Evolutionary conservation across 2,888 invertebrate species (phyloP).

Genomic region (Leucania comma): DNA sequence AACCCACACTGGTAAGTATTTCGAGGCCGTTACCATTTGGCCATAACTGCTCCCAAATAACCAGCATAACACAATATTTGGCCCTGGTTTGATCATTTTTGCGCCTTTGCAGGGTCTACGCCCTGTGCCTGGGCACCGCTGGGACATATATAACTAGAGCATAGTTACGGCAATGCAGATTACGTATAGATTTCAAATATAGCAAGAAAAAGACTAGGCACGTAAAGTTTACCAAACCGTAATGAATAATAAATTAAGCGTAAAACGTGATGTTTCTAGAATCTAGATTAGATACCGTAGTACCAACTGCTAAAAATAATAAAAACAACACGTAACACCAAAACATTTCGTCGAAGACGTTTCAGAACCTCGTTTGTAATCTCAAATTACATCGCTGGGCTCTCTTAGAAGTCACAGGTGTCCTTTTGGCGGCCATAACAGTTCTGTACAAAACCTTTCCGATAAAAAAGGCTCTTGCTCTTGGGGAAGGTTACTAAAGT

Average conservation of each 20-base stretch:
- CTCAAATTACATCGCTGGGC: slow-evolving; percentile 42
- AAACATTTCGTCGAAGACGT: slow-evolving; percentile 21
- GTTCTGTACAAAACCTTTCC: slow-evolving; percentile 58
- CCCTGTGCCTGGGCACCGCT: too few relatives aligned
- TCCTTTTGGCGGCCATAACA: slow-evolving; percentile 57
- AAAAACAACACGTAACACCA: slow-evolving; percentile 21
- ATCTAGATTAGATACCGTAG: slow-evolving; percentile 14
- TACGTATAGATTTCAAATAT: background rate
- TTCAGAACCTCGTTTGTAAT: slow-evolving; percentile 30
- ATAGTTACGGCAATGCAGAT: too few relatives aligned
- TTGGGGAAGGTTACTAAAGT: slow-evolving; percentile 49
- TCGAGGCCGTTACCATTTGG: too few relatives aligned
- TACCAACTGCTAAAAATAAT: background rate
- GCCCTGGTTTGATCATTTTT: too few relatives aligned
- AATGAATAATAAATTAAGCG: slow-evolving; percentile 35
- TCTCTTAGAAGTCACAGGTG: slow-evolving; percentile 63
- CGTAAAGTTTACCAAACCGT: background rate
- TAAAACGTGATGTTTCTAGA: background rate
- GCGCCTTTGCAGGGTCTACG: too few relatives aligned
- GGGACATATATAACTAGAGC: too few relatives aligned
- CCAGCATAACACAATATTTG: too few relatives aligned
- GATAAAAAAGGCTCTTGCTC: slow-evolving; percentile 56
- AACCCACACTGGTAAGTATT: too few relatives aligned
- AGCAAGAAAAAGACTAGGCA: background rate
- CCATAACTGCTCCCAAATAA: too few relatives aligned